These are phyloP conservation scores for Podarcis raffonei DNA, from an alignment of 2,113 vertebrate genomes.

Conservation along the genomic window DNA sequence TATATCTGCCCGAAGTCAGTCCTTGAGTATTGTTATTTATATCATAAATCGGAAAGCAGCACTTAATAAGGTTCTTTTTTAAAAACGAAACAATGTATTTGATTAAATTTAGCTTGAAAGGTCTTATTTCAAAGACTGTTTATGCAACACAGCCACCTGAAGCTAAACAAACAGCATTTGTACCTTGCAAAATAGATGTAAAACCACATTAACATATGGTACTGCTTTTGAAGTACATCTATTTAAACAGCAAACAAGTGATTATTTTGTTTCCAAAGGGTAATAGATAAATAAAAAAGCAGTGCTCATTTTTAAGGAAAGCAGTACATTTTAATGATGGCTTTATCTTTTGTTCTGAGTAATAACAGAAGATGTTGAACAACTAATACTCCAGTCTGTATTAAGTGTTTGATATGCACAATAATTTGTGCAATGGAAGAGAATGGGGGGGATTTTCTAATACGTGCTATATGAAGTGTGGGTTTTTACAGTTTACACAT, in stretches of 20 bases:
- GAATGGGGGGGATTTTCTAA: background rate
- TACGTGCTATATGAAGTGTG: background rate
- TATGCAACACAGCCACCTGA: slow-evolving; percentile 12
- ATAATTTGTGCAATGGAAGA: background rate
- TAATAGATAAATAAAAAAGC: slow-evolving; percentile 11
- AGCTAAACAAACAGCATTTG: slow-evolving; percentile 8
- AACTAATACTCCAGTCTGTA: background rate
- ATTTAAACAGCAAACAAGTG: slow-evolving; percentile 3
- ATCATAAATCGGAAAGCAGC: background rate
- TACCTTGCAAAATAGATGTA: background rate
- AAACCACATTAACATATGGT: slow-evolving; percentile 15
- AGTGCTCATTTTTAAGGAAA: background rate
- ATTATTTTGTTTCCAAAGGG: slow-evolving; percentile 19
- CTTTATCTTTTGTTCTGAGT: slow-evolving; percentile 3
- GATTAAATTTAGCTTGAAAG: slow-evolving; percentile 22
- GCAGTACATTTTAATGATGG: background rate
- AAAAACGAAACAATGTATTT: background rate
- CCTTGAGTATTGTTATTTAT: slow-evolving; percentile 21
- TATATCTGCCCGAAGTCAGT: background rate
- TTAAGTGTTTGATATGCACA: background rate
- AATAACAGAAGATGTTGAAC: background rate
- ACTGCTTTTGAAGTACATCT: slow-evolving; percentile 1
- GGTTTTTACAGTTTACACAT: background rate
- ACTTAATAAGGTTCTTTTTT: background rate
- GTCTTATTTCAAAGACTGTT: slow-evolving; percentile 16